These are phyloP conservation scores for Dasypogon diadema DNA, from an alignment of 2,888 invertebrate species.

Conservation along the genomic window DNA sequence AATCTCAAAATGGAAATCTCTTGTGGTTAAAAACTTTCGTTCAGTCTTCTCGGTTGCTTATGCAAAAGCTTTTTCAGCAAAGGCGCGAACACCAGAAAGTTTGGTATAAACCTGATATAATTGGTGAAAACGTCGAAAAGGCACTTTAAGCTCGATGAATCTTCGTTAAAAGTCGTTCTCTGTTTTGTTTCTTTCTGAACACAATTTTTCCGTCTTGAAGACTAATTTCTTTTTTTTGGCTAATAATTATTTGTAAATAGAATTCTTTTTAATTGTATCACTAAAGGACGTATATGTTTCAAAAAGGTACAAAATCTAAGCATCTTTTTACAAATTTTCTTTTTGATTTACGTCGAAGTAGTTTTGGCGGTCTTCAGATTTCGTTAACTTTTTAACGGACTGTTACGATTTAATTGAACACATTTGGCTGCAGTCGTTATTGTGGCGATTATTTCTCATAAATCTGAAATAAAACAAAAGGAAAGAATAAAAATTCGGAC, in stretches of 20 bases:
- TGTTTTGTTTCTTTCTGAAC: constrained; percentile 41
- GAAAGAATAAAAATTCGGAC: no score
- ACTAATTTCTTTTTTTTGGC: constrained; percentile 41
- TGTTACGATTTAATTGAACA: constrained; percentile 37
- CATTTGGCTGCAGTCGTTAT: constrained; percentile 16
- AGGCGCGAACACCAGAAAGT: constrained; percentile 9
- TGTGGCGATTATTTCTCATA: not conserved
- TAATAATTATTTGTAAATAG: constrained; percentile 56
- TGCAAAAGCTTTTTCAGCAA: constrained; percentile 17
- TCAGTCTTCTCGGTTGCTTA: constrained; percentile 40
- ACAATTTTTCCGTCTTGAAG: constrained; percentile 8
- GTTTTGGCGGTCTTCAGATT: constrained; percentile 20
- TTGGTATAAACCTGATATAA: constrained; percentile 8
- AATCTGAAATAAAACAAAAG: constrained; percentile 42
- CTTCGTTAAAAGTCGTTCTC: constrained; percentile 9
- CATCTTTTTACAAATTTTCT: constrained; percentile 56
- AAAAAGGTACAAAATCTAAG: constrained; percentile 60
- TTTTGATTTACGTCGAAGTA: constrained; percentile 7
- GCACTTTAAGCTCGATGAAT: constrained; percentile 42
- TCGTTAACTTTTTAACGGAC: not conserved
- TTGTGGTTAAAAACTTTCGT: constrained; percentile 17
- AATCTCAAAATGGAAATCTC: not conserved
- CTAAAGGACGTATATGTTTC: constrained; percentile 60
- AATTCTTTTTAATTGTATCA: constrained; percentile 58
- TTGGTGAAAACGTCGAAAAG: constrained; percentile 24